Base-by-base conservation (phyloP, 92 coral and sea anemone genomes). In the Palythoa caribaeorum region DNA sequence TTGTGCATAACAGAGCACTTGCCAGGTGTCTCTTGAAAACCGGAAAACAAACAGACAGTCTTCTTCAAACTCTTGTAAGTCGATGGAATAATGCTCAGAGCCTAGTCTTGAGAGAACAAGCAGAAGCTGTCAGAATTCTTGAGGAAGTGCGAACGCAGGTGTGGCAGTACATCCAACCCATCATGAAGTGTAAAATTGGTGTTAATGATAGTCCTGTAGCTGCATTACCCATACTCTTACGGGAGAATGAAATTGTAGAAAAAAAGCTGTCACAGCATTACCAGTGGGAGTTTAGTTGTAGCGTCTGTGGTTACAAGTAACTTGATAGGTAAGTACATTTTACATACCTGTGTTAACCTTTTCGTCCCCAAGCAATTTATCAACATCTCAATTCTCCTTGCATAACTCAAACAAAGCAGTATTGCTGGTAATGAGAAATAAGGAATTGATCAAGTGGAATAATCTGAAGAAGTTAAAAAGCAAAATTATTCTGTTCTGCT, bases 201-300 rank as follows among this genome's bases (percentile, higher is more conserved):
- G 94, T 95, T 15, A 94, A 97, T 71, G 99, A 97, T 83, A 94
- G 98, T 16, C 97, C 99, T 1, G 84, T 97, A 16, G 87, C 80
- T 5, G 96, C 97, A 5, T 84, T 97, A 59, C 98, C 89, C 6
- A 62, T 94, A n/a, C 80, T 97, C 72, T 87, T 97, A n/a, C 85
- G 92, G 76, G 98, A 94, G 55, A 91, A 88, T 74, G n/a, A 54
- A 14, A 20, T 37, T 2, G 87, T 90, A 14, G 38, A 86, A 21
- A 92, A 97, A 44, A 89, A 84, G 14, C 86, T 93, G 71, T 72
- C 84, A 6, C 99, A 97, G 81, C 91, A 88, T 14, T 95, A 91
- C 84, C 88, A 78, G 6, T 97, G 97, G 97, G 93, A 92, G 75
- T 97, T 97, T 71, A 76, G 65, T 9, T 97, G 99, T 87, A 21